Percentiles rank a stretch among this genome's conserved stretches.
These are phyloP conservation scores for Lamellibrachia satsuma DNA, from an alignment of 2,888 invertebrate species.

Conservation along the genomic window DNA sequence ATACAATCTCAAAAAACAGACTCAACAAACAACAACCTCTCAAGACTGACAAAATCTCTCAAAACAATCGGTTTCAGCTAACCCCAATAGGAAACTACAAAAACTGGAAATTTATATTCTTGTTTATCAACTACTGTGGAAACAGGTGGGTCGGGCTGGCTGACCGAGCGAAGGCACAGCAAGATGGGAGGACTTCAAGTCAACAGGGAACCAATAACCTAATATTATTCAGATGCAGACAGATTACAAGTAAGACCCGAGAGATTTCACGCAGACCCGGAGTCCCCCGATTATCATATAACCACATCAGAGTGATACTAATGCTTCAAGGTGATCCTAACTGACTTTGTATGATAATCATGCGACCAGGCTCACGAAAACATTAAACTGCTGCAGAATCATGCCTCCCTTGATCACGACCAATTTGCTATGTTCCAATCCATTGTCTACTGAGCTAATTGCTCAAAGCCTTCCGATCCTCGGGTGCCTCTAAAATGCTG, in stretches of 20 bases:
- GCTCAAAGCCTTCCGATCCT: background rate
- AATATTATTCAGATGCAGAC: slow-evolving; percentile 17
- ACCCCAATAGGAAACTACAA: no score
- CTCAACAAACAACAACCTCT: no score
- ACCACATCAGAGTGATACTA: slow-evolving; percentile 13
- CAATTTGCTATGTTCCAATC: slow-evolving; percentile 12
- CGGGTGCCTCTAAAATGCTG: background rate
- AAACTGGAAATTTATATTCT: no score
- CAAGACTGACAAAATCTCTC: no score
- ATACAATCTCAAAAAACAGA: no score
- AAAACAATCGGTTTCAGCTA: no score
- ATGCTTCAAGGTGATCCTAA: slow-evolving; percentile 4
- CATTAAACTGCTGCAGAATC: background rate
- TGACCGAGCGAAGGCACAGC: background rate
- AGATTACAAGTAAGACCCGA: background rate
- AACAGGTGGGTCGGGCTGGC: no score
- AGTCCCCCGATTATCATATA: background rate
- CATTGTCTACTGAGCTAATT: slow-evolving; percentile 4
- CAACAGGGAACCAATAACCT: background rate
- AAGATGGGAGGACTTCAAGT: background rate
- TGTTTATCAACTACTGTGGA: no score
- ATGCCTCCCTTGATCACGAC: background rate
- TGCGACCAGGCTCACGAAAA: background rate
- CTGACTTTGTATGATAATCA: background rate
- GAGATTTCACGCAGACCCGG: background rate